These are phyloP conservation scores for Agelas oroides DNA, from an alignment of 37 sponge, comb jelly and placozoan species.

Conservation along the genomic window DNA sequence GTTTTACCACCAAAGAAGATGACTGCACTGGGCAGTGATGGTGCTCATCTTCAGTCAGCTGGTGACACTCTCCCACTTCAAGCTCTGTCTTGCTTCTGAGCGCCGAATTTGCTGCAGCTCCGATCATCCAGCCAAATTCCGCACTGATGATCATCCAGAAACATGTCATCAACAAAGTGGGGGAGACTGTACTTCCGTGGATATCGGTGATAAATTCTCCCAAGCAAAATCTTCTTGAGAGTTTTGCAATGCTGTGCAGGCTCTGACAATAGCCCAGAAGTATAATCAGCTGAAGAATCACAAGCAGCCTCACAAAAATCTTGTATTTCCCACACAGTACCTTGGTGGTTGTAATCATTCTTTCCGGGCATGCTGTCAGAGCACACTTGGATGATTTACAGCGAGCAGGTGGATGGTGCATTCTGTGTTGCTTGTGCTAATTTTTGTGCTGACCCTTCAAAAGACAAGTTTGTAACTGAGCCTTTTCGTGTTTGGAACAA, in stretches of 20 bases:
- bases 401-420: constrained; percentile 42
- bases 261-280: neutral
- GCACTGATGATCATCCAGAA: neutral
- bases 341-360: neutral
- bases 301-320: neutral
- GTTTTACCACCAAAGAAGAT: too few species aligned
- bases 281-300: neutral
- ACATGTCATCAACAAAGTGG: neutral
- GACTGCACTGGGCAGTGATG: too few species aligned
- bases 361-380: constrained; percentile 3
- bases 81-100: too few species aligned
- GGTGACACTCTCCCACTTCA: too few species aligned
- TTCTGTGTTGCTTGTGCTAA: constrained; percentile 29
- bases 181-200: neutral
- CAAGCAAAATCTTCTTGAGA: neutral
- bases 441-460: constrained; percentile 1
- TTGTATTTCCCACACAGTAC: neutral
- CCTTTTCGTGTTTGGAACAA: constrained; percentile 46
- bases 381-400: constrained; percentile 46
- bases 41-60: too few species aligned
- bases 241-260: neutral
- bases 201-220: neutral
- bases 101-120: too few species aligned
- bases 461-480: constrained; percentile 16
- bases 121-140: too few species aligned